phyloP scores from a whole-genome alignment of 2,888 invertebrate species.

The Nomada fucata region DNA sequence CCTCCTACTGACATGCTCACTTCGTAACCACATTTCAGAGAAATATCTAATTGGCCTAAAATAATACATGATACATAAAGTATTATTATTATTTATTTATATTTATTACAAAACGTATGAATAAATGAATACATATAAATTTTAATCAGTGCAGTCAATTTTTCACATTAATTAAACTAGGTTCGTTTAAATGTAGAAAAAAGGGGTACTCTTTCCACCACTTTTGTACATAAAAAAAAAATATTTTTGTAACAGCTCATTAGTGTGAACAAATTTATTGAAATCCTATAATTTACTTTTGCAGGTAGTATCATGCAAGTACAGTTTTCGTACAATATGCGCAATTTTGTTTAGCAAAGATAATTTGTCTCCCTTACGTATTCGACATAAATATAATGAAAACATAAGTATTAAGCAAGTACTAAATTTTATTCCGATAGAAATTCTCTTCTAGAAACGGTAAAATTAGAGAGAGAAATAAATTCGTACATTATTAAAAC shows the following conservation, averaged over 20 bases:
- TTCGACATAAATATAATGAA: neutral
- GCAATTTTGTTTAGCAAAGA: neutral
- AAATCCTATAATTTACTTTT: neutral
- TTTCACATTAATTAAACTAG: no score
- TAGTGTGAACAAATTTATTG: neutral
- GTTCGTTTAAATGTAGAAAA: no score
- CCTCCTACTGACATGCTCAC: conserved; percentile 82
- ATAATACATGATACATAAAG: conserved; percentile 21
- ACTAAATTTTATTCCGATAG: neutral
- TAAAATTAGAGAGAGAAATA: neutral
- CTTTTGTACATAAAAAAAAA: no score
- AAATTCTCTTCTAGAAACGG: neutral
- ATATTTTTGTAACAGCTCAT: no score
- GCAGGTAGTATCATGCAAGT: neutral
- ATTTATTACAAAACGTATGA: neutral
- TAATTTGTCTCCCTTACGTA: neutral
- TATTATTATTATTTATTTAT: neutral
- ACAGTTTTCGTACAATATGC: neutral
- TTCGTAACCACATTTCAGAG: conserved; percentile 82
- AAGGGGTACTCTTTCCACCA: no score
- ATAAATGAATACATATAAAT: neutral
- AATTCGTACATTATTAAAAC: conserved; percentile 8
- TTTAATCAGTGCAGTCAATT: neutral
- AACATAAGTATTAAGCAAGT: neutral
- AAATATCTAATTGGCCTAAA: conserved; percentile 70